A percentile compares a stretch with the other conserved stretches of the same genome.
Evolutionary conservation across 2,113 vertebrate genomes (phyloP).

Genomic region (Datnioides undecimradiatus): DNA sequence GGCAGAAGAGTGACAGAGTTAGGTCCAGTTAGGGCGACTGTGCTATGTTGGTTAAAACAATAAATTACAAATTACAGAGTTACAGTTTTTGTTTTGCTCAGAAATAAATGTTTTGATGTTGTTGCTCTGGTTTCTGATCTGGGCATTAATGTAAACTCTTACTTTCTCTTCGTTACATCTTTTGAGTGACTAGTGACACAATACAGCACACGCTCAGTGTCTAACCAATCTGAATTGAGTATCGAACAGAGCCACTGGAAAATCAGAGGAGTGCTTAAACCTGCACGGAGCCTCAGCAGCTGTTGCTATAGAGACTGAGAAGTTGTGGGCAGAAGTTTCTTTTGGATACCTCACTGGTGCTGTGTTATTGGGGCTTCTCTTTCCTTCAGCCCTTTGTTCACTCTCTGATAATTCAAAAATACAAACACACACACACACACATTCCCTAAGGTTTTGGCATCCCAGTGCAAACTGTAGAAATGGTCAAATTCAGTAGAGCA

Average conservation of each 20-base stretch:
- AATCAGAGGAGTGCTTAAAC: constrained; percentile 47
- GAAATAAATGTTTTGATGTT: neutral
- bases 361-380: constrained; percentile 34
- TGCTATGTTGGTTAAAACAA: neutral
- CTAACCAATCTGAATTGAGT: constrained; percentile 28
- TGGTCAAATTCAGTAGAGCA: neutral
- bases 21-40: neutral
- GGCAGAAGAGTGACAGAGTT: neutral
- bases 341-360: constrained; percentile 41
- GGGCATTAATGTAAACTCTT: neutral
- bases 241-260: constrained; percentile 39
- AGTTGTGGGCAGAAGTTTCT: constrained; percentile 70
- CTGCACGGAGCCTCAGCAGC: constrained; percentile 60
- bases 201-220: constrained; percentile 15
- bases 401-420: constrained; percentile 36
- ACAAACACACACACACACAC: constrained; percentile 3
- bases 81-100: too few relatives aligned
- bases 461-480: neutral
- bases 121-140: too few relatives aligned
- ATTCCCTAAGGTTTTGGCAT: neutral
- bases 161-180: neutral
- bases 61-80: too few relatives aligned
- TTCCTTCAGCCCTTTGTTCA: constrained; percentile 51
- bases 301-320: constrained; percentile 82
- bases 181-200: constrained; percentile 12